phyloP scores from a whole-genome alignment of 2,888 invertebrate species.

The Tinea trinotella region DNA sequence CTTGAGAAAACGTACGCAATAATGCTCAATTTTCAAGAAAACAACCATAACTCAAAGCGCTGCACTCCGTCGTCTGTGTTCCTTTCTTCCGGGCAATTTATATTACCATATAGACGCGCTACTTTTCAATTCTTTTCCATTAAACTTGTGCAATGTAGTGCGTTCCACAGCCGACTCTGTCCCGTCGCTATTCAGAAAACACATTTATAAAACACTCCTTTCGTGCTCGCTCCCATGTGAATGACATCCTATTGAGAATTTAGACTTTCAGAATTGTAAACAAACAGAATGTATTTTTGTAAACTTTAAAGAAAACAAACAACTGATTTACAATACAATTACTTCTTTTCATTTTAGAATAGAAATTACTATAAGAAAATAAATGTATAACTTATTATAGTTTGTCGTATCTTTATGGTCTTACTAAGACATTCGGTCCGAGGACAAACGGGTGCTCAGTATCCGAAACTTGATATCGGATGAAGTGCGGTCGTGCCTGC shows the following conservation, averaged over 20 bases:
- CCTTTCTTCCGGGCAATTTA: conserved; percentile 71
- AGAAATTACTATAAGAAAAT: not conserved
- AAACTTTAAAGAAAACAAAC: not conserved
- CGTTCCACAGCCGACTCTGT: conserved; percentile 50
- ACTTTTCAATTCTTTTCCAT: conserved; percentile 73
- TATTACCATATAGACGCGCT: conserved; percentile 73
- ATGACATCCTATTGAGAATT: conserved; percentile 65
- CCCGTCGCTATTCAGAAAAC: conserved; percentile 57
- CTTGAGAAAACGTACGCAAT: conserved; percentile 52
- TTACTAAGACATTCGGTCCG: not conserved
- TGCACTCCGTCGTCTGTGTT: conserved; percentile 65
- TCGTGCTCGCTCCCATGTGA: conserved; percentile 60
- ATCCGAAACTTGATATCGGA: conserved; percentile 20
- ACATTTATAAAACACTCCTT: conserved; percentile 71
- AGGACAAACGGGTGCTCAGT: conserved; percentile 7
- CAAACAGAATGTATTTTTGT: conserved; percentile 26
- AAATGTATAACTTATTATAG: not conserved
- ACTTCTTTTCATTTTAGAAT: not conserved
- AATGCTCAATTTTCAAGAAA: conserved; percentile 67
- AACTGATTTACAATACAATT: not conserved
- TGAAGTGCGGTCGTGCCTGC: conserved; percentile 10
- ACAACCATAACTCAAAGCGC: conserved; percentile 66
- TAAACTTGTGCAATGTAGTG: conserved; percentile 68
- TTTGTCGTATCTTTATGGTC: not conserved
- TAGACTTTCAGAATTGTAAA: conserved; percentile 33